Evolutionary conservation across 2,113 vertebrate genomes (phyloP).

Genomic region (Nannospalax galili): DNA sequence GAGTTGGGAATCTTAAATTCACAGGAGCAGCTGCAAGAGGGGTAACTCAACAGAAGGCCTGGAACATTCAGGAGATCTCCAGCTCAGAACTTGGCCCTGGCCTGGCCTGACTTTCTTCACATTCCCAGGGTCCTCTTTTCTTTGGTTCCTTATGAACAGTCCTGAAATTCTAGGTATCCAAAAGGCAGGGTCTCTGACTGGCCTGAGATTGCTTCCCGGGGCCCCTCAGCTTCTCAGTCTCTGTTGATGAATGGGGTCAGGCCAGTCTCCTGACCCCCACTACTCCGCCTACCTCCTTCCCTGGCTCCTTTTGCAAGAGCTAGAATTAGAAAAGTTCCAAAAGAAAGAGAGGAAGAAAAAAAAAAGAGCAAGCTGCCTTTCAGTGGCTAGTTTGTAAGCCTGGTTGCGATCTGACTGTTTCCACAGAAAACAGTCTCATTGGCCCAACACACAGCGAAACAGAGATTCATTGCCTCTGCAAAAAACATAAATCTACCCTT

Average conservation of each 20-base stretch:
- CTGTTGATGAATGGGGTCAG: neutral
- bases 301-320: neutral
- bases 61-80: fast-evolving
- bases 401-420: constrained; percentile 59
- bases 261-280: fast-evolving
- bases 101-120: fast-evolving
- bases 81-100: neutral
- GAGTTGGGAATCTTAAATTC: no score
- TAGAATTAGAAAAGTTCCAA: neutral
- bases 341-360: no score
- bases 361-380: neutral
- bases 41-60: neutral
- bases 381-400: neutral
- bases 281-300: fast-evolving
- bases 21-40: neutral
- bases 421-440: constrained; percentile 48
- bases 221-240: neutral
- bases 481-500: constrained; percentile 82
- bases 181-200: neutral
- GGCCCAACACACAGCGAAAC: constrained; percentile 53
- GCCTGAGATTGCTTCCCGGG: fast-evolving
- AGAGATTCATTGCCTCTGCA: constrained; percentile 80
- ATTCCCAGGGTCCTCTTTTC: no score
- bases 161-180: fast-evolving
- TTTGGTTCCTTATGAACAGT: neutral